Evolutionary conservation across 2,797 vertebrate species (phyloP), one percentile per base, ranked within the genome.

Genomic region (Eptatretus atami): DNA sequence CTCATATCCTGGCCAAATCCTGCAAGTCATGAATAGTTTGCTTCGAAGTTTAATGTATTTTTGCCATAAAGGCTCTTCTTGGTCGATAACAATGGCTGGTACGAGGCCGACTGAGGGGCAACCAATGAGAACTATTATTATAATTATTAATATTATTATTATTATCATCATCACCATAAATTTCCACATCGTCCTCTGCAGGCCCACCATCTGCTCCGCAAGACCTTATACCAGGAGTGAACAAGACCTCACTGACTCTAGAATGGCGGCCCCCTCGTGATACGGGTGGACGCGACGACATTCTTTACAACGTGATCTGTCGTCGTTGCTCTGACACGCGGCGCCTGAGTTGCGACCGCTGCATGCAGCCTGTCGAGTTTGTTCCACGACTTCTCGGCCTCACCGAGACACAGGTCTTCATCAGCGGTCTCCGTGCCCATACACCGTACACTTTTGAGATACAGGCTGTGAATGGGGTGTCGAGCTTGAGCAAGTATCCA

Each of bases 281-380:
- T 71, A 87, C 82, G 0, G 92, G 92, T 0, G 80, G 87, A 14
- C 79, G 92, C 0, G 79, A 80, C 0, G 92, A 96, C 0, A 85
- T 98, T n/a, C 83, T 82, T 65, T 98, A 98, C 75, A 96, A 98
- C 74, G 92, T 98, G 2, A 78, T 98, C 67, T 98, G 92, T 72
- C 87, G 82, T 72, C 95, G 93, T 73, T 98, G 92, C 73, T 76
- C 76, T 1, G 74, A 84, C 0, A 84, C 92, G 75, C 80, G 82
- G 1, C 79, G 80, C 13, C 57, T 61, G n/a, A 72, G 82, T 66
- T 98, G 92, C 71, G 84, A 85, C n/a, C 84, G 86, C 73, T 98
- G 92, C 0, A 86, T 94, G 0, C 88, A 96, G 76, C 90, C 90
- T 0, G 92, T 98, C 70, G 87, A 95, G 68, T 96, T 98, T 1